phyloP scores from a whole-genome alignment of 2,888 invertebrate species.

The Eretmocerus hayati region DNA sequence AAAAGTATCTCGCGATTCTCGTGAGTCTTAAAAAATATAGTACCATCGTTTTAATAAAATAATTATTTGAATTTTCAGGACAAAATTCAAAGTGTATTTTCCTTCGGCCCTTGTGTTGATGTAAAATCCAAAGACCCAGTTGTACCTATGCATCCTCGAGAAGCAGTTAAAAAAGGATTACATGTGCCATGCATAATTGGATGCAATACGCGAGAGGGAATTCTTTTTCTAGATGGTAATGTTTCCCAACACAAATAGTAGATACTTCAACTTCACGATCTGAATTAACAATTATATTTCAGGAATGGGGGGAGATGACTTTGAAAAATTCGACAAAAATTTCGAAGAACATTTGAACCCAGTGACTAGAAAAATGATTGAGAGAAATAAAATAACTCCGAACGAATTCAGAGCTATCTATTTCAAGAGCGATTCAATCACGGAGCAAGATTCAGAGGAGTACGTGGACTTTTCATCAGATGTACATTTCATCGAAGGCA shows the following conservation, averaged over 20 bases:
- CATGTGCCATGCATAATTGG: conserved; percentile 36
- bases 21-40: no score
- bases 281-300: no score
- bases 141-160: conserved; percentile 22
- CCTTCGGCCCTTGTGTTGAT: conserved; percentile 29
- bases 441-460: conserved; percentile 13
- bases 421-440: conserved; percentile 27
- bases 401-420: conserved; percentile 29
- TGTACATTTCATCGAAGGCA: conserved; percentile 27
- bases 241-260: no score
- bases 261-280: no score
- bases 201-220: conserved; percentile 30
- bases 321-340: conserved; percentile 1
- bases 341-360: conserved; percentile 20
- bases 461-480: conserved; percentile 29
- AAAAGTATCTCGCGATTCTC: no score
- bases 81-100: conserved; percentile 11
- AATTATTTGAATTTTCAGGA: no score
- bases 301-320: conserved; percentile 1
- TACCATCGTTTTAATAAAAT: no score
- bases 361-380: conserved; percentile 14
- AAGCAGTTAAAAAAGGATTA: conserved; percentile 22
- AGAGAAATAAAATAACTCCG: conserved; percentile 20
- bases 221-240: conserved; percentile 6
- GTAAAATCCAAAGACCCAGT: conserved; percentile 30